Evolutionary conservation across 2,797 vertebrate species (phyloP).

Genomic region (Hippocampus kuda): DNA sequence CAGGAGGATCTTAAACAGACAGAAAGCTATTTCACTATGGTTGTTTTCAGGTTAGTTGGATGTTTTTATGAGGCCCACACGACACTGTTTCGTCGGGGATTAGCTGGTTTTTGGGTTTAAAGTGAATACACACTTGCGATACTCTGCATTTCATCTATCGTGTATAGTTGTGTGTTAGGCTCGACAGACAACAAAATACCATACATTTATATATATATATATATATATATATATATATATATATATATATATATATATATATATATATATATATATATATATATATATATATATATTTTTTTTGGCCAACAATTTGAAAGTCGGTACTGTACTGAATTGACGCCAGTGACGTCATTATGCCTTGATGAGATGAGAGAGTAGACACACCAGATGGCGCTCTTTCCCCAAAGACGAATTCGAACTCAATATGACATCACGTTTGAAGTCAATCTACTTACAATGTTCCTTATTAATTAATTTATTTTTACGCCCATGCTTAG

Average conservation of each 20-base stretch:
- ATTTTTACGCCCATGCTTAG: background rate
- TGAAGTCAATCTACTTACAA: background rate
- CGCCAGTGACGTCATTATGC: background rate
- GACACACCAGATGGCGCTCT: constrained; percentile 1
- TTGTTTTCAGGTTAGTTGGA: background rate
- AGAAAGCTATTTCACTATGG: too few relatives aligned
- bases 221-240: too few relatives aligned
- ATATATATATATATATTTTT: too few relatives aligned
- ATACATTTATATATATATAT: background rate
- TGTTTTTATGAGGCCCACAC: background rate
- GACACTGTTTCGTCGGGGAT: background rate
- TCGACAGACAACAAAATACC: background rate
- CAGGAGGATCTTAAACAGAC: background rate
- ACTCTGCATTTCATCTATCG: too few relatives aligned
- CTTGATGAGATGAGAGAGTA: background rate
- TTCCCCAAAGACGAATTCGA: background rate
- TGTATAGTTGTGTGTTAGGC: too few relatives aligned
- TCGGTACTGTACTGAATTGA: too few relatives aligned
- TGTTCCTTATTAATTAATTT: background rate
- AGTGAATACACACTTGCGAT: background rate
- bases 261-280: too few relatives aligned
- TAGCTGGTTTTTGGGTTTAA: background rate
- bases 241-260: too few relatives aligned
- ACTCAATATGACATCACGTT: background rate
- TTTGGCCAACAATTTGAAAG: too few relatives aligned